Conservation (phyloP, 2,888 invertebrate genomes). For the Ashinkailepas kermadecensis region DNA sequence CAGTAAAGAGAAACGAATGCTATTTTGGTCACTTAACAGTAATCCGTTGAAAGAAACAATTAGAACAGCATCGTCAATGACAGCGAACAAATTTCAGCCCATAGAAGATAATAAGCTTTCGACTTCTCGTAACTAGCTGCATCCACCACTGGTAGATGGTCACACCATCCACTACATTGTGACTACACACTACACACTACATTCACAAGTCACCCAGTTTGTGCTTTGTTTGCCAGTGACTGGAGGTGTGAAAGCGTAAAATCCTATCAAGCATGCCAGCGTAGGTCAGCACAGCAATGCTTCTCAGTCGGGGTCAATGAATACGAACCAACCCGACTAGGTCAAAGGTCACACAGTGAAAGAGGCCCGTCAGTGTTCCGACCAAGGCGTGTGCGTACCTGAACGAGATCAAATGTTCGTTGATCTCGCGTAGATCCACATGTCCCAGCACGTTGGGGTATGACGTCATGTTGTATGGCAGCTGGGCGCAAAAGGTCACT, state of each 20-base stretch:
- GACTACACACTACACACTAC: not conserved
- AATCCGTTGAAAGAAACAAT: no score
- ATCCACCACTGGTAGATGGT: no score
- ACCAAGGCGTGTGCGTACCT: constrained; percentile 40
- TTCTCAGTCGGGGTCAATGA: not conserved
- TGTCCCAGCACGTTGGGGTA: constrained; percentile 75
- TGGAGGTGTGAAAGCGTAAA: not conserved
- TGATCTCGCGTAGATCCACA: constrained; percentile 54
- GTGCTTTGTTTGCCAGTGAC: not conserved
- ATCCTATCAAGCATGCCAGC: not conserved
- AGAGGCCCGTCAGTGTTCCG: not conserved
- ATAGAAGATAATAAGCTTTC: no score
- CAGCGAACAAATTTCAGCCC: no score
- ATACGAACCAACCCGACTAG: not conserved
- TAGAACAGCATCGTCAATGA: no score
- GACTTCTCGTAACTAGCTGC: no score
- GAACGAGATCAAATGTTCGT: constrained; percentile 69
- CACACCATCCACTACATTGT: no score
- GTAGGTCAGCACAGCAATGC: not conserved
- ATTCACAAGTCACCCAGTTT: not conserved
- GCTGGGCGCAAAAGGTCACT: constrained; percentile 40
- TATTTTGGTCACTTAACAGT: no score
- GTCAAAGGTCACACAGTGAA: not conserved
- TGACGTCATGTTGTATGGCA: constrained; percentile 70
- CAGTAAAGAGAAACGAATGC: no score